Evolutionary conservation across 2,113 vertebrate genomes (phyloP).

Genomic region (Leucopsar rothschildi): DNA sequence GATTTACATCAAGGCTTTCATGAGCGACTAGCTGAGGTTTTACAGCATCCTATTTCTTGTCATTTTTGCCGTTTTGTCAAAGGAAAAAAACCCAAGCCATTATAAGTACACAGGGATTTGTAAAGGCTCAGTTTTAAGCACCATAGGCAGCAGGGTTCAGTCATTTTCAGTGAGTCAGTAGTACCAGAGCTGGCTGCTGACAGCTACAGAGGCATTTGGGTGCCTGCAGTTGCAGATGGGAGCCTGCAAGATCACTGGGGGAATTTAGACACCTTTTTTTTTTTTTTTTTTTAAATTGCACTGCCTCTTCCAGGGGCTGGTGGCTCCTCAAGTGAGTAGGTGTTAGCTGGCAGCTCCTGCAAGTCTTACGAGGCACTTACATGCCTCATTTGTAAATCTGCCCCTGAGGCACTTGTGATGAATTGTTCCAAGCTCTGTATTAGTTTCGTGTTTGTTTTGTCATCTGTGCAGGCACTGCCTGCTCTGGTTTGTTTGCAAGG

Average conservation of each 20-base stretch:
- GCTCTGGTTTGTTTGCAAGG: neutral
- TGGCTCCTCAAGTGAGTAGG: neutral
- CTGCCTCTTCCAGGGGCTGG: neutral
- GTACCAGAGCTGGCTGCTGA: neutral
- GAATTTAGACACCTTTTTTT: neutral
- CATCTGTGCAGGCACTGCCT: neutral
- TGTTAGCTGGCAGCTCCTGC: constrained; percentile 5
- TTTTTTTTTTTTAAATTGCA: too few relatives aligned
- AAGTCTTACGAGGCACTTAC: neutral
- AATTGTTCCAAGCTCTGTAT: neutral
- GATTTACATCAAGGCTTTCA: neutral
- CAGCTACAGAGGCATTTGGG: neutral
- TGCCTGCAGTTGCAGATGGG: neutral
- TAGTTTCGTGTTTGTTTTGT: neutral
- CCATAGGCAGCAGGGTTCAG: neutral
- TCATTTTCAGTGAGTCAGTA: neutral
- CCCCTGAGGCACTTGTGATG: neutral
- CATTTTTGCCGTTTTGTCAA: neutral
- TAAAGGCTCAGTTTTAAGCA: neutral
- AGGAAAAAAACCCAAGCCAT: neutral
- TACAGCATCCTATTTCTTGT: neutral
- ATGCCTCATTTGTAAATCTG: constrained; percentile 9
- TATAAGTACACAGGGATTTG: accelerated
- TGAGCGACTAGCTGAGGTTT: neutral
- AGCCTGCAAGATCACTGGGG: neutral